These are phyloP conservation scores for Gila robusta DNA, from an alignment of 2,797 vertebrate genomes.

Conservation along the genomic window DNA sequence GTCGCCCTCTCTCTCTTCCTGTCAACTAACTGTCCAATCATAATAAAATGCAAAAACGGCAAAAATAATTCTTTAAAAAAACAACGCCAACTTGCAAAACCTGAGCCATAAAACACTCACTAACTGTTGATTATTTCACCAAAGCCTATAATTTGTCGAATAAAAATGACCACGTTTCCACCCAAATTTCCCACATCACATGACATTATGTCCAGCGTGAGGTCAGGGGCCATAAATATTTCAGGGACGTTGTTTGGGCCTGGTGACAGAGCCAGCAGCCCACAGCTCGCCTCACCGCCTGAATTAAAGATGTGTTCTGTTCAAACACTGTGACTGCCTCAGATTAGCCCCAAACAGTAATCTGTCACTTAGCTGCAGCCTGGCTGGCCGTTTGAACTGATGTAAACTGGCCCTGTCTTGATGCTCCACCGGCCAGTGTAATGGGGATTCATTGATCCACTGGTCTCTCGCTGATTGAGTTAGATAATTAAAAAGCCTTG, in stretches of 20 bases:
- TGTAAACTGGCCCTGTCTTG: slow-evolving; percentile 78
- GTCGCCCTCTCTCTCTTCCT: no score
- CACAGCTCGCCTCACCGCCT: slow-evolving; percentile 74
- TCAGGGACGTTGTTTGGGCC: slow-evolving; percentile 73
- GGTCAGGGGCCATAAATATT: slow-evolving; percentile 73
- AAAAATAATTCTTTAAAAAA: no score
- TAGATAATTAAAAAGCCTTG: slow-evolving; percentile 88
- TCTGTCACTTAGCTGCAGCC: slow-evolving; percentile 82
- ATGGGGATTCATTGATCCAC: slow-evolving; percentile 86
- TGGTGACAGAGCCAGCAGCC: slow-evolving; percentile 74
- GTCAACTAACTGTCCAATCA: no score
- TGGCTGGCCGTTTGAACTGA: slow-evolving; percentile 76
- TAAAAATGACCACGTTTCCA: neutral
- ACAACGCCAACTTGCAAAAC: neutral
- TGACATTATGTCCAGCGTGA: slow-evolving; percentile 38
- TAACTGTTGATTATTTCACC: neutral
- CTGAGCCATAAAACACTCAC: slow-evolving; percentile 26
- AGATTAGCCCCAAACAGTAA: slow-evolving; percentile 83
- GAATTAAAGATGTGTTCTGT: slow-evolving; percentile 82
- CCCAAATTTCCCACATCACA: slow-evolving; percentile 8
- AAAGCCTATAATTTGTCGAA: neutral
- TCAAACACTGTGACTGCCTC: slow-evolving; percentile 77
- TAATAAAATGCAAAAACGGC: no score
- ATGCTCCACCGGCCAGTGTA: slow-evolving; percentile 74
- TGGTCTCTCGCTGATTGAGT: slow-evolving; percentile 86